Evolutionary conservation across 2,113 vertebrate species (phyloP).

Genomic region (Aptenodytes patagonicus): DNA sequence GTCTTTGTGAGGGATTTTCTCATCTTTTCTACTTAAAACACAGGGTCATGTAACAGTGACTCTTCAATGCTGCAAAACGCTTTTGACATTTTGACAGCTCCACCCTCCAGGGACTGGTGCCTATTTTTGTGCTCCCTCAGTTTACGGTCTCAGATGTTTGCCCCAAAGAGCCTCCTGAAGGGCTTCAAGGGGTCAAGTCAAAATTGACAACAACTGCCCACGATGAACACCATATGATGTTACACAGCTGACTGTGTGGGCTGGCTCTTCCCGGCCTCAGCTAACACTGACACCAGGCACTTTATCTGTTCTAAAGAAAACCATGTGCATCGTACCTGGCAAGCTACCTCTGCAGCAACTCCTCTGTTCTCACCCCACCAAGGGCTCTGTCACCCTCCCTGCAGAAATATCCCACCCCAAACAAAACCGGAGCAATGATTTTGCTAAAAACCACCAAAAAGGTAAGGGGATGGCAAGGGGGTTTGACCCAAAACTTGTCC

Average conservation of each 20-base stretch:
- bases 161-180: neutral
- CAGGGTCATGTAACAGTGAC: neutral
- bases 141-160: neutral
- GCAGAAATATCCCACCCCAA: neutral
- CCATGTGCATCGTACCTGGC: rapidly evolving
- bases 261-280: rapidly evolving
- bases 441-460: neutral
- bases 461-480: neutral
- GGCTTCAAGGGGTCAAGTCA: neutral
- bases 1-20: neutral
- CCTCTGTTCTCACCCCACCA: too few species aligned
- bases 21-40: neutral
- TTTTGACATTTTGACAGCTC: neutral
- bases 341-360: neutral
- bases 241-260: rapidly evolving
- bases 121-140: neutral
- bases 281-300: too few species aligned
- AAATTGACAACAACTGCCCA: rapidly evolving
- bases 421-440: neutral
- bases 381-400: neutral
- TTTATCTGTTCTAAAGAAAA: neutral
- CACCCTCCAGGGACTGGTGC: neutral
- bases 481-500: neutral
- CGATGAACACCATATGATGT: rapidly evolving
- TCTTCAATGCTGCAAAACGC: rapidly evolving